Base-by-base conservation (phyloP, 2,113 vertebrate genomes). In the Pachycephala philippinensis region DNA sequence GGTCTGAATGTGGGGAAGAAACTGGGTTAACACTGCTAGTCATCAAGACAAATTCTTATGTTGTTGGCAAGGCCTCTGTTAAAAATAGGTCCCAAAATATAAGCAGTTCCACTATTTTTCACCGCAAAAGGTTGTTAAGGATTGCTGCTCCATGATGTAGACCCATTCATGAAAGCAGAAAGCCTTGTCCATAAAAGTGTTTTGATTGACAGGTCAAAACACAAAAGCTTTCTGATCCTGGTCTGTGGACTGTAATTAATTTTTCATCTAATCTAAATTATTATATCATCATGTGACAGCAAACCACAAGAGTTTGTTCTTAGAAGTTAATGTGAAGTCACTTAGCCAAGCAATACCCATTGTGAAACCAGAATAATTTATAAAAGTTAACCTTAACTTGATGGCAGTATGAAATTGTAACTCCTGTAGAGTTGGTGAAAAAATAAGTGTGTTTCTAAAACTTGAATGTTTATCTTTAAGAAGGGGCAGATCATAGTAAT, bases 281-380 rank as follows among this genome's bases (percentile, higher is more conserved):
- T 93, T 94, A 57, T 93, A 79, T 92, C 27, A 4, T 90, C 89
- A 82, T 85, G 37, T 94, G 96, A 95, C 90, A 89, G 86, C 86
- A 93, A 91, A 90, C 84, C 84, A 90, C 84, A 89, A 79, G 53
- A 87, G 89, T 90, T 94, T 87, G 33, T 93, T 92, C 91, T 89
- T 91, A 85, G 47, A 78, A 66, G 86, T 93, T 97, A 85, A 96
- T 88, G 65, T 84, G 75, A 96, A 96, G 83, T 90, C 87, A 69
- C 61, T 93, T 96, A 95, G 93, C 91, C 92, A 95, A 95, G 94
- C 71, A 96, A 95, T 96, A 70, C 74, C 91, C 56, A 88, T 92
- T 97, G 96, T 97, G 85, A 96, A 96, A 91, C 57, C 63, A 93
- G 74, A 90, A 90, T 87, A 85, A 97, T 97, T 95, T 96, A 89